Evolutionary conservation across 2,113 vertebrate genomes (phyloP), one percentile per base, ranked within the genome.

Genomic region (Aviceda subcristata): DNA sequence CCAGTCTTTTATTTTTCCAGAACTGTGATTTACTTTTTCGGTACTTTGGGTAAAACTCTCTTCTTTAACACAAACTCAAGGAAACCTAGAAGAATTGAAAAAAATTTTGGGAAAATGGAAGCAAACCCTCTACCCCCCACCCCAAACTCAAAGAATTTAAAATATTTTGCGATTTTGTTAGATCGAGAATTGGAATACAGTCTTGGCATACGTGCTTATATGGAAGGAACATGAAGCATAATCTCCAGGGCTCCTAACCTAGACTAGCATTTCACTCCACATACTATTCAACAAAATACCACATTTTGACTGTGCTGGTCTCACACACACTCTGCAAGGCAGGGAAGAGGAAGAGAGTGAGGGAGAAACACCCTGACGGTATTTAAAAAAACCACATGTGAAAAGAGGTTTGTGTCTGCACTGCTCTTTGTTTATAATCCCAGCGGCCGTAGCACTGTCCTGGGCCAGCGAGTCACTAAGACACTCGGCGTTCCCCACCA

Each of bases 311-410:
- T 60, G 6, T 43, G 10, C 62, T 83, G 17, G 7, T 59, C 57
- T 90, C 36, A 39, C 32, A 69, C 4, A 67, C 3, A 14, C 43
- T 46, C 23, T 50, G 38, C 1, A 10, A 24, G 21, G 43, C 51
- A 29, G 10, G 2, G 2, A 20, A 10, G 38, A 21, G 1, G 41
- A 51, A 21, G 15, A 10, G 3, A 39, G 11, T 2, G 3, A 9
- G 13, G 30, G 17, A 77, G 7, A 72, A 53, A 50, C 11, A 26
- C 23, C 12, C 39, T 62, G 16, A 12, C 3, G 3, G 3, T 48
- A 22, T 74, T 67, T 81, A 18, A 82, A 76, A 84, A 39, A 29
- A 38, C 1, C 26, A 46, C 29, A 45, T 6, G 3, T 15, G 4
- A 38, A 73, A 55, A 1, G 1, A 55, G 6, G 16, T 89, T 74